Evolutionary conservation across 2,113 vertebrate species (phyloP), one percentile per base, ranked within the genome.

Genomic region (Poicephalus gulielmi): DNA sequence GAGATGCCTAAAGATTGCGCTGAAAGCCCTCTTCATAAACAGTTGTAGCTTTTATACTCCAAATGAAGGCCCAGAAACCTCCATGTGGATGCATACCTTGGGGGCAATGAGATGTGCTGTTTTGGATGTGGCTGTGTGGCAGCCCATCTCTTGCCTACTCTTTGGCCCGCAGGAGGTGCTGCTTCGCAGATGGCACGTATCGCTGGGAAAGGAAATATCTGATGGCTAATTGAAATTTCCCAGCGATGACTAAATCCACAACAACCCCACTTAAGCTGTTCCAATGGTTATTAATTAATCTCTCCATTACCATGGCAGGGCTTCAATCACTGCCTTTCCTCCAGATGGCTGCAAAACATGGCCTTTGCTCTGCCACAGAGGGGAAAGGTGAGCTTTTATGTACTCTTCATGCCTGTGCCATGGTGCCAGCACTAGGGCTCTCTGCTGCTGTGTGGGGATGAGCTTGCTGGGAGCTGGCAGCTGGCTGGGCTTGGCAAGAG

Each of bases 401-500:
- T 17, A 1, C n/a, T 15, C 7, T 6, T 59, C 37, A 43, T 85
- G 53, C 27, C 47, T 31, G 17, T 0, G 2, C 49, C 4, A 0
- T 28, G 47, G 47, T 5, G 2, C n/a, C 1, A 0, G 62, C 7
- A 0, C 1, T 12, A 47, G 41, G 27, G 31, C 13, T 46, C 10
- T 66, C 33, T 27, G 11, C 25, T 4, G 8, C 24, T 18, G 22
- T 2, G 1, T 35, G 31, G n/a, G 86, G 46, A 69, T 84, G 20
- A 0, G 1, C 35, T 66, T 43, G 8, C 44, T 2, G 3, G 66
- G 57, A 47, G 16, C 66, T 82, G 79, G 52, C 57, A 80, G 43
- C 79, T 33, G 37, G 20, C 43, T 70, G 69, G 35, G 33, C 57
- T 92, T 73, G 77, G 91, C 81, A 43, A 25, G 41, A 12, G 5